These are phyloP conservation scores for Diachrysia chrysitis DNA, from an alignment of 2,888 invertebrate species.

Conservation along the genomic window DNA sequence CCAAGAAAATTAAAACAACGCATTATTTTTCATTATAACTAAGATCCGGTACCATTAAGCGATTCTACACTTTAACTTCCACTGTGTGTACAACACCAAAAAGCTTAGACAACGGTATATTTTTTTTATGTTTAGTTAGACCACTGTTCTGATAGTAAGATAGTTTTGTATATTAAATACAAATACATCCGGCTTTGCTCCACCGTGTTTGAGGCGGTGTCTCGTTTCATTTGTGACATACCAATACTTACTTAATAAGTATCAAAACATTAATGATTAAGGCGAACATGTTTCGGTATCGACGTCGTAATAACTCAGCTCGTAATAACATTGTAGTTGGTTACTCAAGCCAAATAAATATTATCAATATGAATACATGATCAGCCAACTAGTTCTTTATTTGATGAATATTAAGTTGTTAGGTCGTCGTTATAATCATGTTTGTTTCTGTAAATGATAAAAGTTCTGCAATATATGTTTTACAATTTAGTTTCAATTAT, in stretches of 20 bases:
- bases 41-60: not conserved
- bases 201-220: conserved; percentile 43
- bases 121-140: not conserved
- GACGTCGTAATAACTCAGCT: conserved; percentile 45
- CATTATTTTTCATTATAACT: not conserved
- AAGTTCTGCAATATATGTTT: no score
- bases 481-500: no score
- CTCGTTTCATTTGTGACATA: conserved; percentile 54
- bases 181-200: conserved; percentile 52
- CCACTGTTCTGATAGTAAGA: conserved; percentile 24
- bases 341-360: conserved; percentile 42
- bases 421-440: conserved; percentile 23
- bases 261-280: conserved; percentile 61
- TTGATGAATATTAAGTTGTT: conserved; percentile 30
- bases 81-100: not conserved
- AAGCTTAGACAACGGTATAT: not conserved
- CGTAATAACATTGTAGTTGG: conserved; percentile 53
- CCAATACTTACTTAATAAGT: conserved; percentile 59
- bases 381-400: conserved; percentile 39
- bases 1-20: not conserved
- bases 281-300: conserved; percentile 42
- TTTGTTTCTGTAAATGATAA: no score
- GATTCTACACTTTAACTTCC: not conserved
- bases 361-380: conserved; percentile 39
- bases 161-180: conserved; percentile 30